A percentile compares a stretch with the other conserved stretches of the same genome.
phyloP scores from a whole-genome alignment of 37 sponge, comb jelly and placozoan species.

The Axinella damicornis region DNA sequence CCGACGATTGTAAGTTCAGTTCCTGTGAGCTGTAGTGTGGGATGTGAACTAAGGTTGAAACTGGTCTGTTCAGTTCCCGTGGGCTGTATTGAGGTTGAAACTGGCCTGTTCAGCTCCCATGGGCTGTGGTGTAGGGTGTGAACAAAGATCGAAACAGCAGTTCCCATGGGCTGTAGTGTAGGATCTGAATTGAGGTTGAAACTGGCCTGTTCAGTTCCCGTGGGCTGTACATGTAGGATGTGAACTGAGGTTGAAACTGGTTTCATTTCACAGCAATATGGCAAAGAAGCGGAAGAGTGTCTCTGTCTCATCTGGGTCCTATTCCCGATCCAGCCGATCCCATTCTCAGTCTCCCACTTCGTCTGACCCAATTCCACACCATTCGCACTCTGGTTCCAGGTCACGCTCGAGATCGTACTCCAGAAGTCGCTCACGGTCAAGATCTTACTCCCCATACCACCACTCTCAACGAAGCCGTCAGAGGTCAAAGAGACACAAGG shows the following conservation, averaged over 20 bases:
- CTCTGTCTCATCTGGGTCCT: constrained; percentile 1
- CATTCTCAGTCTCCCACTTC: constrained; percentile 13
- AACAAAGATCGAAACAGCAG: no score
- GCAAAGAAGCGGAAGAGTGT: no score
- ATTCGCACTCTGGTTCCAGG: neutral
- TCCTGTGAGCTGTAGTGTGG: no score
- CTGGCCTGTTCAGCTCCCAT: neutral
- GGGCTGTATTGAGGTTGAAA: no score
- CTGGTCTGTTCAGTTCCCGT: no score
- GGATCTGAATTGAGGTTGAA: neutral
- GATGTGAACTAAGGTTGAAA: neutral
- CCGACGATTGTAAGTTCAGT: constrained; percentile 31
- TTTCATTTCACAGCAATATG: neutral
- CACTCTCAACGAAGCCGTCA: neutral
- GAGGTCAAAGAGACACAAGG: constrained; percentile 4
- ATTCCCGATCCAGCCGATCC: constrained; percentile 35
- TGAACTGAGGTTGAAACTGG: no score
- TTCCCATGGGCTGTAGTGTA: no score
- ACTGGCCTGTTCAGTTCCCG: no score
- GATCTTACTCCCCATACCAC: constrained; percentile 1
- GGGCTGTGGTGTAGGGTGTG: neutral
- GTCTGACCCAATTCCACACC: neutral
- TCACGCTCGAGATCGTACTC: neutral
- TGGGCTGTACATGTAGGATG: neutral
- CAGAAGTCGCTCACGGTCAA: constrained; percentile 1